phyloP scores from a whole-genome alignment of 2,888 invertebrate genomes.

The Drosophila paramelanica region DNA sequence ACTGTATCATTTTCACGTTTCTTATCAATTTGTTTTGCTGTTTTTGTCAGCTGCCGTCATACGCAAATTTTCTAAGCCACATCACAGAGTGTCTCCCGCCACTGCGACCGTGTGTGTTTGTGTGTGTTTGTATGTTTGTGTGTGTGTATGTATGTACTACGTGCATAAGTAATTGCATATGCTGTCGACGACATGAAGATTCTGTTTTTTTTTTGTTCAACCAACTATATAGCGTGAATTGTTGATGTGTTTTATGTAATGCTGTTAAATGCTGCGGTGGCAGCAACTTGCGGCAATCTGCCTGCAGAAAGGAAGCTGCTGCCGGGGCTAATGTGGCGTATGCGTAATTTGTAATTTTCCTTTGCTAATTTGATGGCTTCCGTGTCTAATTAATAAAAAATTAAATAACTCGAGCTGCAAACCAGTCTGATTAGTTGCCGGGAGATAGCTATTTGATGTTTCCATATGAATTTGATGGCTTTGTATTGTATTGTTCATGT shows the following conservation, averaged over 20 bases:
- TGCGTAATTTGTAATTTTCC: constrained; percentile 34
- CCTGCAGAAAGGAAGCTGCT: constrained; percentile 25
- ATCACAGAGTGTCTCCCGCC: constrained; percentile 18
- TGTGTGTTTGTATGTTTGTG: constrained; percentile 22
- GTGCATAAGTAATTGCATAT: constrained; percentile 53
- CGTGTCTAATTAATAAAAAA: constrained; percentile 4
- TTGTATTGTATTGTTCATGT: constrained; percentile 28
- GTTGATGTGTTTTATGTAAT: constrained; percentile 37
- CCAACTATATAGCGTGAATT: constrained; percentile 35
- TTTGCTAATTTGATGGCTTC: constrained; percentile 27
- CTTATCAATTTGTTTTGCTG: constrained; percentile 54
- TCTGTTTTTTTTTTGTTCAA: constrained; percentile 23
- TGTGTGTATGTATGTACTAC: constrained; percentile 26
- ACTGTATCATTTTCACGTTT: constrained; percentile 36
- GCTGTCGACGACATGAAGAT: constrained; percentile 17
- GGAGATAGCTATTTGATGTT: constrained; percentile 20
- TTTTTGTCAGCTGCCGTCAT: constrained; percentile 46
- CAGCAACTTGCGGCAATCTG: constrained; percentile 27
- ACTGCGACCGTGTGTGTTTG: constrained; percentile 12
- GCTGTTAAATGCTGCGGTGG: constrained; percentile 28
- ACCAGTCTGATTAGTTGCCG: not conserved
- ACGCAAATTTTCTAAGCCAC: constrained; percentile 51
- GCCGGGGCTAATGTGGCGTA: constrained; percentile 39
- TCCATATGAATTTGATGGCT: constrained; percentile 44
- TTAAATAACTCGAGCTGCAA: constrained; percentile 23